Evolutionary conservation across 1,140 invertebrate species (phyloP), one percentile per base, ranked within the genome.

Genomic region (Drosophila persimilis): DNA sequence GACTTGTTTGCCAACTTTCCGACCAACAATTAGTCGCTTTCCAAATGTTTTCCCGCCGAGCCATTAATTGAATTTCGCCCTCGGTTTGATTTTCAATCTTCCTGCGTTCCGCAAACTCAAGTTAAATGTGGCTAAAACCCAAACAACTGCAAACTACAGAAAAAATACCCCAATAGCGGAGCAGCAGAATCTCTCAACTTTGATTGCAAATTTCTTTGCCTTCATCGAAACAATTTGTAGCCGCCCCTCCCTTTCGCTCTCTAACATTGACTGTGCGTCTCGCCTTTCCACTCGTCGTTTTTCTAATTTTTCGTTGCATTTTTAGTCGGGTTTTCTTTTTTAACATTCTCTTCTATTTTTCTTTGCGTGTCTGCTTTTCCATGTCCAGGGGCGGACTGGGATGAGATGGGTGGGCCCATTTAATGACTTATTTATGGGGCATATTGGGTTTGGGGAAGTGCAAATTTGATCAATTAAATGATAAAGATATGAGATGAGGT

Each of bases 141-240:
- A 58, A 71, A 54, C 22, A 60, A 20, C 17, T n/a, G 41, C 43
- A 44, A 51, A 53, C 15, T 43, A 26, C 6, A 24, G 26, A 53
- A 81, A 78, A 76, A 41, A 44, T 44, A 39, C 54, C 15, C 20
- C n/a, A 9, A 13, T 17, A 48, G 35, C 24, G 15, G 26, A 44
- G 41, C 24, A n/a, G 43, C 44, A 50, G 62, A 76, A 77, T 73
- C 63, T 60, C 67, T 85, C 58, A 85, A 74, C 81, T 86, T 85
- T 80, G 81, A 85, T 85, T 85, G 80, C 80, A 63, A 85, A 80
- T 67, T 73, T 85, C 66, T 85, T 77, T 85, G 61, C 67, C 65
- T 63, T 45, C 58, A 64, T 47, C 72, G 47, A 80, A 80, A 70
- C 80, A 62, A 52, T 72, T 65, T 85, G 67, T 60, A 52, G 47